Evolutionary conservation across 1,140 invertebrate genomes (phyloP), one percentile per base, ranked within the genome.

Genomic region (Ceratosolen fusciceps): DNA sequence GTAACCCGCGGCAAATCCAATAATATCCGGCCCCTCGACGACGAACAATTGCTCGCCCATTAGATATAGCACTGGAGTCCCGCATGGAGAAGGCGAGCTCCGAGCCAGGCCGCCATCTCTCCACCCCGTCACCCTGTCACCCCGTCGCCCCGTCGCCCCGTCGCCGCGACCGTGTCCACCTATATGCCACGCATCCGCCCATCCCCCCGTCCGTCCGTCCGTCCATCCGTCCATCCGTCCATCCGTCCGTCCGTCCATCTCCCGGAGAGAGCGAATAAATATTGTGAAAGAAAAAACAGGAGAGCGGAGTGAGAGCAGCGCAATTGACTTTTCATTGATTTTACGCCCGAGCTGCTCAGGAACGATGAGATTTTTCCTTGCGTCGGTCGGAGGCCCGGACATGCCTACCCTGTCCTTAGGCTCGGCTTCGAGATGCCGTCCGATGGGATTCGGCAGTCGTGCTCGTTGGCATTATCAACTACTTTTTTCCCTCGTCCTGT

Each of bases 1-100:
- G 75, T 84, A 85, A 84, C 82, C 68, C 83, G 81, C 82, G 79
- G 67, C 84, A 87, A 89, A 88, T 88, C 86, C 77, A 87, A 88
- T 88, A 89, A 88, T 82, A 84, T 83, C 83, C 8, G 21, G 49
- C 78, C 62, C 72, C 65, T 37, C 65, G 47, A 56, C 47, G 26
- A 24, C 68, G 82, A 85, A 86, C 85, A 86, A 86, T 85, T 82
- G 82, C 82, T 71, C 68, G 65, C 62, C 84, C 84, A 85, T 86
- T 86, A 68, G 39, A 68, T 68, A 16, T 68, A 68, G 26, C 68
- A 49, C 9, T 47, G 31, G 8, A 65, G 60, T 65, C 31, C 31
- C 60, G 68, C 39, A 29, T 10, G n/a, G 43, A 71, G 43, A 52
- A 3, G 52, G 34, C 26, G 19, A 52, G 9, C 49, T 19, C 49